These are phyloP conservation scores for Parnassius smintheus DNA, from an alignment of 2,888 invertebrate species.

Conservation along the genomic window DNA sequence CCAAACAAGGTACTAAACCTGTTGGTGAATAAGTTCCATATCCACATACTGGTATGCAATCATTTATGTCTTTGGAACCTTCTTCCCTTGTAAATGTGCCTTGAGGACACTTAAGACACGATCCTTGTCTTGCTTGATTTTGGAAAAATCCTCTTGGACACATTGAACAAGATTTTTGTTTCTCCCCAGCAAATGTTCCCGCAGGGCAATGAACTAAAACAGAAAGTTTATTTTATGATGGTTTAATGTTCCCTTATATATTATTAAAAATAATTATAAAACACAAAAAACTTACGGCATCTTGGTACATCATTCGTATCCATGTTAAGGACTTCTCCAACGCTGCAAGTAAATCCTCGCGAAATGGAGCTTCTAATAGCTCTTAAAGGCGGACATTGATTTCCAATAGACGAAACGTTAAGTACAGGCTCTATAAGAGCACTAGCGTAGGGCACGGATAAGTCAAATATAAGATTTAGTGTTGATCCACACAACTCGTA, in stretches of 20 bases:
- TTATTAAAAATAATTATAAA: background rate
- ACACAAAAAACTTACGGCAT: constrained; percentile 86
- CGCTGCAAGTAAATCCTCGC: constrained; percentile 95
- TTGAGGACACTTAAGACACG: constrained; percentile 93
- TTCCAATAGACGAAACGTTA: constrained; percentile 94
- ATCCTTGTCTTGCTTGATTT: constrained; percentile 93
- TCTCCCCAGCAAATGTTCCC: constrained; percentile 95
- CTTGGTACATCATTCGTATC: constrained; percentile 94
- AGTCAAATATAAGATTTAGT: constrained; percentile 94
- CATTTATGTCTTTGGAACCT: constrained; percentile 91
- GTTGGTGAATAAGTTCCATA: constrained; percentile 98
- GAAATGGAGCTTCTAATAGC: constrained; percentile 91
- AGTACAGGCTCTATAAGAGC: constrained; percentile 93
- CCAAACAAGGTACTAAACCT: constrained; percentile 95
- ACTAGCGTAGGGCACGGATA: constrained; percentile 95
- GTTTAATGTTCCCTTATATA: background rate
- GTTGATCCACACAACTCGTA: constrained; percentile 98
- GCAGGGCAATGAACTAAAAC: constrained; percentile 96
- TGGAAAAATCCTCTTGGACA: constrained; percentile 97
- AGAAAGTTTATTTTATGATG: background rate
- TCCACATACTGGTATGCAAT: constrained; percentile 96
- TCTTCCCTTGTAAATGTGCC: constrained; percentile 96
- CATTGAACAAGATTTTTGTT: constrained; percentile 94
- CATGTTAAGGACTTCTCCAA: constrained; percentile 96
- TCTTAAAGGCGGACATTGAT: constrained; percentile 94